Conservation (phyloP, 2,888 invertebrate genomes). For the Neoitamus cyanurus region DNA sequence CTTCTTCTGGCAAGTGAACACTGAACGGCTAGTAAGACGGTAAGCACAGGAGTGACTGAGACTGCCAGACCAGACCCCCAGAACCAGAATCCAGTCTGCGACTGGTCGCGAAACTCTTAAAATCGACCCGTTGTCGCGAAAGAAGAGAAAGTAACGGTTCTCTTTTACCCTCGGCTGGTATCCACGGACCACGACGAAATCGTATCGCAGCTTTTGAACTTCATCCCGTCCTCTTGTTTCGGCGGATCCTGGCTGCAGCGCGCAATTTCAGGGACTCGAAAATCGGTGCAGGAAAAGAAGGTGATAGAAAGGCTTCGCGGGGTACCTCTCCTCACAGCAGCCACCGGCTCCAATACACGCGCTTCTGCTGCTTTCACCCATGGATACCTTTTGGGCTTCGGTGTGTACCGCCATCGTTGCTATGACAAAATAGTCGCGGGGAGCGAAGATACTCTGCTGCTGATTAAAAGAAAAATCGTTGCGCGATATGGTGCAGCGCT, state of each 20-base stretch:
- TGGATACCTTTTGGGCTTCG: background rate
- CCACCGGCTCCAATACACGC: background rate
- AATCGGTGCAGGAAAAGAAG: background rate
- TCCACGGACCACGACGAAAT: background rate
- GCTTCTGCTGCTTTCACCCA: background rate
- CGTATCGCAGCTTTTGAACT: background rate
- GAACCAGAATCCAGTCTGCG: background rate
- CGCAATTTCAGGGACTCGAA: conserved; percentile 8
- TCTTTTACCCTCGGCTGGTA: background rate
- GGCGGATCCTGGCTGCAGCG: background rate
- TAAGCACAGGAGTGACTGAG: background rate
- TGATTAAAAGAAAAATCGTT: conserved; percentile 30
- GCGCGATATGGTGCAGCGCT: conserved; percentile 15
- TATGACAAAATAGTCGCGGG: conserved; percentile 29
- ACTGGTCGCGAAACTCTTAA: background rate
- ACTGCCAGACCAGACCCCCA: background rate
- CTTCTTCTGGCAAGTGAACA: background rate
- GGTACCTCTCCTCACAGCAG: background rate
- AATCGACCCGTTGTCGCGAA: background rate
- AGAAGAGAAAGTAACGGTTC: background rate
- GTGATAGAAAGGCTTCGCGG: background rate
- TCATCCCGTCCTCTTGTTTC: background rate
- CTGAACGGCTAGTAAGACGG: background rate
- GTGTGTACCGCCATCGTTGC: conserved; percentile 6
- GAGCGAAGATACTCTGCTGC: conserved; percentile 2